These are phyloP conservation scores for Drosophila stalkeri DNA, from an alignment of 2,888 invertebrate genomes.

Conservation along the genomic window DNA sequence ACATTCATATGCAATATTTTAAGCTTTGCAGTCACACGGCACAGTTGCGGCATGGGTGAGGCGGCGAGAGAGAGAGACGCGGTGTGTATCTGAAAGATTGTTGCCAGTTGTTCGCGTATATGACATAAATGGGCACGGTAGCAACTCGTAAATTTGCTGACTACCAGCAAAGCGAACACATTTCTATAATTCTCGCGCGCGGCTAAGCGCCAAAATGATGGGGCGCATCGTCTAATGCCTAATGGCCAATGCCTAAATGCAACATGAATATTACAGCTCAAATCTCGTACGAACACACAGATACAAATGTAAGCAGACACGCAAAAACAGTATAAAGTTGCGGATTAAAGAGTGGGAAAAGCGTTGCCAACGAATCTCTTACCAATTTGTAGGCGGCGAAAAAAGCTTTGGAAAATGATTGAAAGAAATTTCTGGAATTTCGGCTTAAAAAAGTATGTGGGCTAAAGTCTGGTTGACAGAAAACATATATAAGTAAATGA, in stretches of 20 bases:
- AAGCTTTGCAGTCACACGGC: slow-evolving; percentile 47
- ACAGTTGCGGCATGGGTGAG: neutral
- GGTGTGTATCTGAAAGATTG: slow-evolving; percentile 12
- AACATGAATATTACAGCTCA: slow-evolving; percentile 37
- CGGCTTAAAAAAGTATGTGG: neutral
- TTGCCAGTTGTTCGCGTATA: slow-evolving; percentile 41
- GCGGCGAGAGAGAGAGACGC: too few relatives aligned
- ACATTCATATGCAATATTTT: slow-evolving; percentile 75
- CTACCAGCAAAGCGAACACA: slow-evolving; percentile 41
- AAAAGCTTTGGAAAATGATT: neutral
- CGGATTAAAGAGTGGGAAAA: slow-evolving; percentile 33
- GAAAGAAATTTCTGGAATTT: neutral
- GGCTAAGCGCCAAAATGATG: slow-evolving; percentile 59
- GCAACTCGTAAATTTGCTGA: slow-evolving; percentile 72
- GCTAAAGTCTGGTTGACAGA: neutral
- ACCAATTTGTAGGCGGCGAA: slow-evolving; percentile 16
- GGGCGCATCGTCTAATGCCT: slow-evolving; percentile 24
- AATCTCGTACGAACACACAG: slow-evolving; percentile 1
- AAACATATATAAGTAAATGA: neutral
- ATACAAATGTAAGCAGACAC: slow-evolving; percentile 10
- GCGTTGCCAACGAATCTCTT: slow-evolving; percentile 7
- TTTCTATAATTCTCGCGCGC: slow-evolving; percentile 49
- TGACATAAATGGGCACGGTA: slow-evolving; percentile 71
- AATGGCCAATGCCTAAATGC: slow-evolving; percentile 35
- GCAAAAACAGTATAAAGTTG: slow-evolving; percentile 21